Conservation (phyloP, 2,888 invertebrate genomes). For the Diachrysia chrysitis region DNA sequence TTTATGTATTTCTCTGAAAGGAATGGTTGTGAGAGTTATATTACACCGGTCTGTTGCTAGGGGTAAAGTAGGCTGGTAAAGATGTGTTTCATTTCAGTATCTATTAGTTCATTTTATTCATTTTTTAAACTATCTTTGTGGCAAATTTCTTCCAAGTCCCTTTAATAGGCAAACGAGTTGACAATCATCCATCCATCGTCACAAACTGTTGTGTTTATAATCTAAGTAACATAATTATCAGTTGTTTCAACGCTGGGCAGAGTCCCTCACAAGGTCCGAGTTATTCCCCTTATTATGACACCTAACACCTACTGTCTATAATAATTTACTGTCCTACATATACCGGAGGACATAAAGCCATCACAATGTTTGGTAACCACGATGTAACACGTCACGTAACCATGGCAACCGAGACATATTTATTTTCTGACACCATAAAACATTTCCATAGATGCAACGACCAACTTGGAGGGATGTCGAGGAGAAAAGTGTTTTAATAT, state of each 20-base stretch:
- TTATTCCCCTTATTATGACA: background rate
- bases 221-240: too few relatives aligned
- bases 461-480: constrained; percentile 47
- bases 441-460: constrained; percentile 62
- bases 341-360: constrained; percentile 53
- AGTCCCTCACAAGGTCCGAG: too few relatives aligned
- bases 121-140: too few relatives aligned
- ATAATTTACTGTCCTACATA: constrained; percentile 20
- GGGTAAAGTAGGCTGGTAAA: background rate
- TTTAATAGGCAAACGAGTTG: too few relatives aligned
- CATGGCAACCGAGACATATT: constrained; percentile 50
- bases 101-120: too few relatives aligned
- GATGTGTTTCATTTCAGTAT: too few relatives aligned
- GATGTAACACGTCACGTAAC: constrained; percentile 30
- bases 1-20: background rate
- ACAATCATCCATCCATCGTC: too few relatives aligned
- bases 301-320: constrained; percentile 8
- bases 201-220: too few relatives aligned
- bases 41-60: background rate
- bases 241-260: too few relatives aligned
- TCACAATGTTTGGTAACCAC: constrained; percentile 44
- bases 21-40: background rate
- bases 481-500: constrained; percentile 6
- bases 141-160: too few relatives aligned
- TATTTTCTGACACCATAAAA: constrained; percentile 64